These are phyloP conservation scores for Oryctes rhinoceros DNA, from an alignment of 1,140 invertebrate genomes.

Conservation along the genomic window DNA sequence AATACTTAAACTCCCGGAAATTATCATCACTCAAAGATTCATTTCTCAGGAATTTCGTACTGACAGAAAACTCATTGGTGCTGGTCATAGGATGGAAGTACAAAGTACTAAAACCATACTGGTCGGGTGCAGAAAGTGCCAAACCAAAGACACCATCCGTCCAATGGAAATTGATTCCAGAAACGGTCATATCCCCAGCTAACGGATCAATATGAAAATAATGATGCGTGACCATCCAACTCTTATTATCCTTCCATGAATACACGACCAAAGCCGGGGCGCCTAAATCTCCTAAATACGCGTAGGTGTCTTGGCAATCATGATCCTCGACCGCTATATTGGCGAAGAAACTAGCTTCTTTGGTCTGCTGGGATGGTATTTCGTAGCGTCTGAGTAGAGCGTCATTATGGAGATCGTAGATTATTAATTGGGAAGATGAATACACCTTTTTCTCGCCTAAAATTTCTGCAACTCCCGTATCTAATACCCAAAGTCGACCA, in stretches of 20 bases:
- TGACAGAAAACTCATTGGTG: constrained; percentile 76
- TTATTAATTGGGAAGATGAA: constrained; percentile 69
- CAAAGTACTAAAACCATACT: constrained; percentile 73
- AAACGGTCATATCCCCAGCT: constrained; percentile 75
- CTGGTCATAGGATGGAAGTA: constrained; percentile 83
- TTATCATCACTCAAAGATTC: constrained; percentile 59
- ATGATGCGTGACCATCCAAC: constrained; percentile 76
- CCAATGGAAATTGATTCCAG: constrained; percentile 77
- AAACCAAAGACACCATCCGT: constrained; percentile 79
- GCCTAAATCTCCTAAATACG: constrained; percentile 72
- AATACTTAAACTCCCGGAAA: constrained; percentile 31
- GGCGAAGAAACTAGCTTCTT: constrained; percentile 75
- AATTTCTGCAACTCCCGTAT: constrained; percentile 74
- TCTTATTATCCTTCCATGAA: constrained; percentile 71
- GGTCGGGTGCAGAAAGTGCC: constrained; percentile 66
- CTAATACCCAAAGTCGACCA: constrained; percentile 78
- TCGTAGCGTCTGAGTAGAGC: constrained; percentile 69
- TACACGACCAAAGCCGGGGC: constrained; percentile 74
- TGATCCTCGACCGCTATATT: constrained; percentile 78
- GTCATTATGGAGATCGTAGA: constrained; percentile 80
- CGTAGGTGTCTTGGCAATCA: constrained; percentile 72
- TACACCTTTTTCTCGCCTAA: constrained; percentile 62
- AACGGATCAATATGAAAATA: constrained; percentile 76
- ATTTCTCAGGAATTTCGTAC: constrained; percentile 71
- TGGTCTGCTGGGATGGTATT: constrained; percentile 70